Conservation (phyloP, 2,888 invertebrate species). For the Oligia fasciuncula region DNA sequence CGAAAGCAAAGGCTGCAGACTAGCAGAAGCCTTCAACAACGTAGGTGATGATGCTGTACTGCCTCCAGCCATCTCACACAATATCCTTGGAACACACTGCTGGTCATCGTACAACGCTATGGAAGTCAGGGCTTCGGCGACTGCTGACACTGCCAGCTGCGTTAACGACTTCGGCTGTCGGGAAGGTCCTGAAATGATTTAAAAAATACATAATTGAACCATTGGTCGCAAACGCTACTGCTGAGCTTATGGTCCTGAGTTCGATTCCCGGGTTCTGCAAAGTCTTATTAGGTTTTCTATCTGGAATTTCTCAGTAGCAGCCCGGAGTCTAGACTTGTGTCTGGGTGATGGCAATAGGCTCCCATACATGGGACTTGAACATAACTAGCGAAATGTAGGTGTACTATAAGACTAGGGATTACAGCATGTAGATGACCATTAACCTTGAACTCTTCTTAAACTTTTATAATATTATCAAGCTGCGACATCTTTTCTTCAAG, state of each 20-base stretch:
- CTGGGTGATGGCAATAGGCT: not conserved
- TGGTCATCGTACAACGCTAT: conserved; percentile 92
- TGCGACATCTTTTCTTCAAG: conserved; percentile 27
- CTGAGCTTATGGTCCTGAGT: not conserved
- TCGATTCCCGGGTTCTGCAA: not conserved
- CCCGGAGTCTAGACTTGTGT: not conserved
- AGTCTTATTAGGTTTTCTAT: not conserved
- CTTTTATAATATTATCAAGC: conserved; percentile 18
- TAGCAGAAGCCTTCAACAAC: conserved; percentile 81
- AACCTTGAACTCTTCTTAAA: conserved; percentile 13
- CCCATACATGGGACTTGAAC: not conserved
- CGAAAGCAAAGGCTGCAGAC: conserved; percentile 90
- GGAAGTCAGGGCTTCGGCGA: conserved; percentile 83
- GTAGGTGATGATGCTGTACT: conserved; percentile 73
- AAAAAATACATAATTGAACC: not conserved
- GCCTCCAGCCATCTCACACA: conserved; percentile 93
- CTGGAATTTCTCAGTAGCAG: not conserved
- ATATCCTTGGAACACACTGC: conserved; percentile 94
- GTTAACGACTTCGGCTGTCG: conserved; percentile 74
- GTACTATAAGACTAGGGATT: not conserved
- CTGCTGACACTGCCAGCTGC: conserved; percentile 78
- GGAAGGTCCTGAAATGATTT: conserved; percentile 70
- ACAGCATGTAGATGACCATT: not conserved
- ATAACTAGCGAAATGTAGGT: not conserved
- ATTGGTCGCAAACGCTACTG: not conserved